These are phyloP conservation scores for Phallusia fumigata DNA, from an alignment of 23 tunicate species.

Conservation along the genomic window DNA sequence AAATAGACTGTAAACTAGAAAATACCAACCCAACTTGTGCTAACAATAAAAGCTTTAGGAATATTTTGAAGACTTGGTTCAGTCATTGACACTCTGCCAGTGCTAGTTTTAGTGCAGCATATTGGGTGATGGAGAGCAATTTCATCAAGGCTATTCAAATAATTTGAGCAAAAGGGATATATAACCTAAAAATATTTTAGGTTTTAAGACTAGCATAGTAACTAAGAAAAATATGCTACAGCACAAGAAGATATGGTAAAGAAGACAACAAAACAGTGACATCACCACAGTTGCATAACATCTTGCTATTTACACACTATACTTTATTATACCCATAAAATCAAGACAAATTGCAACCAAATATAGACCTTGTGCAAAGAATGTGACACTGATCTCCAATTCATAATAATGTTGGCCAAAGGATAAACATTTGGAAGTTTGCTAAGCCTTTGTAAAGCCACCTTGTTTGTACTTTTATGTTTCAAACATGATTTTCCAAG, in stretches of 20 bases:
- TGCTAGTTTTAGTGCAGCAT: slow-evolving; percentile 28
- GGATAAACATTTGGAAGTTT: slow-evolving; percentile 47
- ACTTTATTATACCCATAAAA: too few species aligned
- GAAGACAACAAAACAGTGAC: too few species aligned
- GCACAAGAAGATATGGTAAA: too few species aligned
- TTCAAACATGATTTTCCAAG: background rate
- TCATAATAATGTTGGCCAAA: slow-evolving; percentile 50
- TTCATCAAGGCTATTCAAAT: background rate
- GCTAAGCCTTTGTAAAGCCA: slow-evolving; percentile 32
- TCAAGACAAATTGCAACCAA: too few species aligned
- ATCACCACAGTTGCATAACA: too few species aligned
- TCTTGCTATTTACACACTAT: too few species aligned
- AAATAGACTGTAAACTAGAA: too few species aligned
- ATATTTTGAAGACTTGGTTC: slow-evolving; percentile 71
- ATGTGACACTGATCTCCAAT: slow-evolving; percentile 70
- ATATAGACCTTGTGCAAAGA: slow-evolving; percentile 24
- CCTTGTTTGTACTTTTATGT: slow-evolving; percentile 68
- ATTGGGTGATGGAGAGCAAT: slow-evolving; percentile 13
- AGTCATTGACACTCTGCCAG: slow-evolving; percentile 57
- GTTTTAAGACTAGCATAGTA: background rate
- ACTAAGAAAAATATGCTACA: background rate
- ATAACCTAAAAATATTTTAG: slow-evolving; percentile 2
- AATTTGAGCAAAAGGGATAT: slow-evolving; percentile 4
- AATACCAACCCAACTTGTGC: too few species aligned
- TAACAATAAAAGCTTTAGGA: slow-evolving; percentile 28